Percentiles rank a stretch among this genome's conserved stretches.
These are phyloP conservation scores for Nannospalax galili DNA, from an alignment of 2,113 vertebrate species.

Conservation along the genomic window DNA sequence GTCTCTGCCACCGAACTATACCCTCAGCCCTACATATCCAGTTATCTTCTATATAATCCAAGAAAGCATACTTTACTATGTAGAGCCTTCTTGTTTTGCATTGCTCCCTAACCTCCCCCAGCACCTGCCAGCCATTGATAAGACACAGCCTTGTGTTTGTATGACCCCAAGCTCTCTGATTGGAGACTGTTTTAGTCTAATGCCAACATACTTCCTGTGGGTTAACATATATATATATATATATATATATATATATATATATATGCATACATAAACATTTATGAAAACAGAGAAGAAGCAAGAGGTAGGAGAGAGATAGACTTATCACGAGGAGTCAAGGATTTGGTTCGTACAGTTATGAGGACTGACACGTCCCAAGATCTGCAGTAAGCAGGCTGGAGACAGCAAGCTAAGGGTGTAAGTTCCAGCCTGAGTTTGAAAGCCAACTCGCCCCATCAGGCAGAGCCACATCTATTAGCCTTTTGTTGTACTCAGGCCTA, in stretches of 20 bases:
- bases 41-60: background rate
- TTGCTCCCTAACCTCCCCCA: accelerated
- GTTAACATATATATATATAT: background rate
- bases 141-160: background rate
- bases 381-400: background rate
- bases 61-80: background rate
- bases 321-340: background rate
- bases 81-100: background rate
- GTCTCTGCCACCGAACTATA: background rate
- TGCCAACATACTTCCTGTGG: background rate
- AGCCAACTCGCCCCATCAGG: background rate
- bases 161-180: background rate
- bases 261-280: no score
- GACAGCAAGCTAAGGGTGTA: background rate
- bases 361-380: background rate
- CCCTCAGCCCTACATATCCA: background rate
- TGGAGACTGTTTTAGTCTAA: background rate
- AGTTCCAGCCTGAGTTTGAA: no score
- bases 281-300: background rate
- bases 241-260: no score
- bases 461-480: background rate
- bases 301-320: background rate
- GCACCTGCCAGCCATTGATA: no score
- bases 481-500: background rate
- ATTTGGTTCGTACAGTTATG: background rate